These are phyloP conservation scores for Gallinago solitaria DNA, from an alignment of 2,797 vertebrate genomes.

Conservation along the genomic window DNA sequence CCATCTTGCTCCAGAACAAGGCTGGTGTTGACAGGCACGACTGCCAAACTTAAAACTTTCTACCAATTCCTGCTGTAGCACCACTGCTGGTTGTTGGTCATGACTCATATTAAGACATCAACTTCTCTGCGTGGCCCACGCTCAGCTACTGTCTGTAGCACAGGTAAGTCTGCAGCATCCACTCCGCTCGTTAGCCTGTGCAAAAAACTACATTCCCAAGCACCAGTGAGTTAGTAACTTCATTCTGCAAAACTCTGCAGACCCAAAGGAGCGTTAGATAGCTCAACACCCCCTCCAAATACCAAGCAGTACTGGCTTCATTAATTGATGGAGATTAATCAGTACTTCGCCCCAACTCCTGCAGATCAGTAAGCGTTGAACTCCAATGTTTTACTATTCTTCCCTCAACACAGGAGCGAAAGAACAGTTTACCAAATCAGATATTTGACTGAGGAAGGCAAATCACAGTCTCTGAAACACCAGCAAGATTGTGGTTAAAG, in stretches of 20 bases:
- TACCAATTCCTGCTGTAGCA: background rate
- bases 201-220: background rate
- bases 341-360: background rate
- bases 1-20: background rate
- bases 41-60: background rate
- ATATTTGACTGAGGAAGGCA: background rate
- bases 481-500: background rate
- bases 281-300: background rate
- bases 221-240: background rate
- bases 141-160: background rate
- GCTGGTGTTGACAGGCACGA: background rate
- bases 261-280: background rate
- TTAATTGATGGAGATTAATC: background rate
- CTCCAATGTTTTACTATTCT: background rate
- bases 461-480: background rate
- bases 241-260: background rate
- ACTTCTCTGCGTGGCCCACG: accelerated
- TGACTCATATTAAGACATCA: accelerated
- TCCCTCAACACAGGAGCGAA: background rate
- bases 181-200: background rate
- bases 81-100: background rate
- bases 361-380: background rate
- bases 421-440: background rate
- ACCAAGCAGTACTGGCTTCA: background rate
- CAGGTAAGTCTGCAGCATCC: background rate